These are phyloP conservation scores for Octodon degus DNA, from an alignment of 2,113 vertebrate species.

Conservation along the genomic window DNA sequence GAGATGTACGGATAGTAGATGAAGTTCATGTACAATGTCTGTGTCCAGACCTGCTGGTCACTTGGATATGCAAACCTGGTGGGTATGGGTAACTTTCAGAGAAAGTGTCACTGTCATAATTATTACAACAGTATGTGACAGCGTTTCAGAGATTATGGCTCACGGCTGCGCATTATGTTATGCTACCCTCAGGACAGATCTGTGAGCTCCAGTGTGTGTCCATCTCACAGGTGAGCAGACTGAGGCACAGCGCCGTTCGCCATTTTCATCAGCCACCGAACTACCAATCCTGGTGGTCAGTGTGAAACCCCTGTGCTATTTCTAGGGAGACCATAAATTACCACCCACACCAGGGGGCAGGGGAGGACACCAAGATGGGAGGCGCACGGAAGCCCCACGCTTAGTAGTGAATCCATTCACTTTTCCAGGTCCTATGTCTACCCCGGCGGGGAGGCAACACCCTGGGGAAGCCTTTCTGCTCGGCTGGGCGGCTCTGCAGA, in stretches of 20 bases:
- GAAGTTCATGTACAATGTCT: fast-evolving
- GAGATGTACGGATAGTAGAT: fast-evolving
- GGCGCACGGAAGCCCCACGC: not conserved
- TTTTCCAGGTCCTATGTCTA: fast-evolving
- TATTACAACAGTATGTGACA: not conserved
- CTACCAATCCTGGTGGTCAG: not conserved
- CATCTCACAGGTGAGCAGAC: not conserved
- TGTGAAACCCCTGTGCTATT: not conserved
- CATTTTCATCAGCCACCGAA: fast-evolving
- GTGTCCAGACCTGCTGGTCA: not conserved
- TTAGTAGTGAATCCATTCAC: fast-evolving
- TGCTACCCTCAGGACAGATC: not conserved
- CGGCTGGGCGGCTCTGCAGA: fast-evolving
- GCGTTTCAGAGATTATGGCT: fast-evolving
- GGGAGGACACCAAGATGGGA: not conserved
- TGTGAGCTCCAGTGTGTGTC: too few relatives aligned
- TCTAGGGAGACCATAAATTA: fast-evolving
- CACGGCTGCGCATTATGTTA: fast-evolving
- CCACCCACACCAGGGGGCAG: fast-evolving
- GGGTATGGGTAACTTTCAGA: fast-evolving
- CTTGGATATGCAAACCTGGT: too few relatives aligned
- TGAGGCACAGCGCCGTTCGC: not conserved
- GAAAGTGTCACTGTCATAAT: not conserved
- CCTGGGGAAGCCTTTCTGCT: fast-evolving
- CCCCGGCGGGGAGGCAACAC: fast-evolving